Percentiles rank a stretch among this genome's conserved stretches.
phyloP scores from a whole-genome alignment of 2,113 vertebrate species.

The Toxostoma redivivum region DNA sequence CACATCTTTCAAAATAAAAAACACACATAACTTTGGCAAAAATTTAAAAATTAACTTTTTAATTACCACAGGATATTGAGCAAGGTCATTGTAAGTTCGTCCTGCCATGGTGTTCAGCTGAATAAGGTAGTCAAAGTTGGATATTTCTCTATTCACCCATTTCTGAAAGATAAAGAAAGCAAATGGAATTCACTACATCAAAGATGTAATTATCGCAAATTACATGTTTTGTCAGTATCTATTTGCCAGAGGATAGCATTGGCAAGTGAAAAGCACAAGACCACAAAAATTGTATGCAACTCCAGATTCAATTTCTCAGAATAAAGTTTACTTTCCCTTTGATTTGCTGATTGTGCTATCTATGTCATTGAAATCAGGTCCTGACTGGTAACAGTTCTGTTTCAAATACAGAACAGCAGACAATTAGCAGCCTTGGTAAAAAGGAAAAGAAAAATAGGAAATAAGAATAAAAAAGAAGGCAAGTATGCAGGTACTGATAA shows the following conservation, averaged over 20 bases:
- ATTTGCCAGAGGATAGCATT: not conserved
- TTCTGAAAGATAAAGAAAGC: constrained; percentile 75
- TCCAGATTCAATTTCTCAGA: not conserved
- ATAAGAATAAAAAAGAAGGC: not conserved
- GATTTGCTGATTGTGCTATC: not conserved
- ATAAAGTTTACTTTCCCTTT: not conserved
- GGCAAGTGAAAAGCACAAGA: not conserved
- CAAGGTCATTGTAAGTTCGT: constrained; percentile 93
- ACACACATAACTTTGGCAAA: not conserved
- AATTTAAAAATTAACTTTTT: not conserved
- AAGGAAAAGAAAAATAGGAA: not conserved
- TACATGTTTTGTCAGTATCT: not conserved
- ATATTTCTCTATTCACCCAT: constrained; percentile 97
- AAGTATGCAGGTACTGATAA: not conserved
- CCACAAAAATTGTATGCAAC: not conserved
- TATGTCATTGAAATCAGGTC: not conserved
- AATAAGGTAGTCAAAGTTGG: constrained; percentile 98
- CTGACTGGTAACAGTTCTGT: not conserved
- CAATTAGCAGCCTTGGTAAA: not conserved
- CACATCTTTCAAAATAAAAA: not conserved
- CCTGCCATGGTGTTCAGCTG: constrained; percentile 97
- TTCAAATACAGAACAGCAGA: not conserved
- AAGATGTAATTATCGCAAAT: not conserved
- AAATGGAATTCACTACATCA: not conserved
- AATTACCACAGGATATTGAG: constrained; percentile 95